These are phyloP conservation scores for Otocyon megalotis DNA, from an alignment of 2,113 vertebrate species.

Conservation along the genomic window DNA sequence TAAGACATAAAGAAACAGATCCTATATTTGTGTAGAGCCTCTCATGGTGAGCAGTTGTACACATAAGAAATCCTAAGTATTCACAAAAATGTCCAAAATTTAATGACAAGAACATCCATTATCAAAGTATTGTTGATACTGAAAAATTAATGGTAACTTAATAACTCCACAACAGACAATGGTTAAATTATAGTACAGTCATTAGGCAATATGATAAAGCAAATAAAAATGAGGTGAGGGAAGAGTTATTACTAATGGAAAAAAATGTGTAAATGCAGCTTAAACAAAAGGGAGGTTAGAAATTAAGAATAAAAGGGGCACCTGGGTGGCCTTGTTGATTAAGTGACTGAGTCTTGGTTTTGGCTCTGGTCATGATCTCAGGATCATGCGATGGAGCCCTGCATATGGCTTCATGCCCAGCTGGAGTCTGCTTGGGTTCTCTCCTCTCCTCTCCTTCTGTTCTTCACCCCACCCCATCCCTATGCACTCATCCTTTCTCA, in stretches of 20 bases:
- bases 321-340: not conserved
- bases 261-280: not conserved
- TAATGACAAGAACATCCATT: not conserved
- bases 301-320: not conserved
- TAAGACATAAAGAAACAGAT: not conserved
- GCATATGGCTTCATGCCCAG: not conserved
- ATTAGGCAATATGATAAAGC: not conserved
- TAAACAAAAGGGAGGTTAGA: not conserved
- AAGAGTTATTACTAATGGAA: not conserved
- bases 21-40: not conserved
- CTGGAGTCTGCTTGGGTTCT: not conserved
- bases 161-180: not conserved
- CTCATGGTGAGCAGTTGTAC: not conserved
- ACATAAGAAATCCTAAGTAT: not conserved
- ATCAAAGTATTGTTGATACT: not conserved
- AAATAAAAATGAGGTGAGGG: not conserved
- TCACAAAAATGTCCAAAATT: conserved; percentile 1
- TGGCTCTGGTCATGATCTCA: not conserved
- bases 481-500: not conserved
- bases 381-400: not conserved
- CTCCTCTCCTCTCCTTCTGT: not conserved
- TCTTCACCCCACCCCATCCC: too few species aligned
- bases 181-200: not conserved
- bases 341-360: not conserved
- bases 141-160: not conserved